Base-by-base conservation (phyloP, 30 jellyfish, hydroid and myxozoan species). In the Aurelia sp. region DNA sequence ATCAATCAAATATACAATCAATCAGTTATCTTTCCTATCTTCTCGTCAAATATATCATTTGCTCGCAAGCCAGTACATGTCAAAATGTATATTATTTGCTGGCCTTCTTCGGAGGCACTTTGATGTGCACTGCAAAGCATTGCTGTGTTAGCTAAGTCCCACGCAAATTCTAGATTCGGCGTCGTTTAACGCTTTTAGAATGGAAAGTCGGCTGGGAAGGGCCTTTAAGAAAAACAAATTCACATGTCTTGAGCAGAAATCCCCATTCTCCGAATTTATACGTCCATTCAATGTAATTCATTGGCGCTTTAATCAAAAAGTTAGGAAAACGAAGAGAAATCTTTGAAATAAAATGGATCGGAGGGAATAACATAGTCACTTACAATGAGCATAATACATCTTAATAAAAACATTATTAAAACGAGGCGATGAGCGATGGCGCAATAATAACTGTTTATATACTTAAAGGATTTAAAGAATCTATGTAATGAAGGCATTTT, bases 241-340 rank as follows among this genome's bases (percentile, higher is more conserved):
- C 93, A 70, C 93, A 83, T 55, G 87, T 83, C 76, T 83, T 83
- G 84, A 59, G 93, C 30, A 53, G 85, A 53, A 62, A 71, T 69
- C 84, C 58, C 86, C 76, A 72, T 70, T 72, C 88, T 84, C 76
- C 35, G 4, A 63, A 68, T 40, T 72, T 72, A 74, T 87, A 84
- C 27, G 83, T 20, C 72, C 82, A 57, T 84, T 84, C 77, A 73
- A 73, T 8, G 44, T 84, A 61, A 84, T 72, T 72, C 93, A 84
- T 84, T 84, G 93, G 88, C 93, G 93, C 93, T 73, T 84, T 76
- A 62, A 84, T 72, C 87, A 84, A 84, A 70, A 84, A 86, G 85
- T 70, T 82, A 70, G 77, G 72, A 82, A 59, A 63, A 47, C 85
- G 92, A 55, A 30, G 63, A 79, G 72, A 71, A 38, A 81, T 53